Evolutionary conservation across 2,888 invertebrate species (phyloP).

Genomic region (Adelognathus sp.): DNA sequence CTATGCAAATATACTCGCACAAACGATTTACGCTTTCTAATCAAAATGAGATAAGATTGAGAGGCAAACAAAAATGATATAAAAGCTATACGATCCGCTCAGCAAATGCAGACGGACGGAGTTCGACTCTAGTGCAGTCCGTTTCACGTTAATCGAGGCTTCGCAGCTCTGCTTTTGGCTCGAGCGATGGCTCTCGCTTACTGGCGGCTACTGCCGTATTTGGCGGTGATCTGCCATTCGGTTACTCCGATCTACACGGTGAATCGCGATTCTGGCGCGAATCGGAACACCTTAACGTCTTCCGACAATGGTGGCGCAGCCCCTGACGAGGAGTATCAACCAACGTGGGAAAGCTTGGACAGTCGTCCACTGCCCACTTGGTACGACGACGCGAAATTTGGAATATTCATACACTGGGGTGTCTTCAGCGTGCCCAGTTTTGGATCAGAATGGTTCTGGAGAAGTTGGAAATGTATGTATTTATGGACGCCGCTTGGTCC

Average conservation of each 20-base stretch:
- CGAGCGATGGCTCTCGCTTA: not conserved
- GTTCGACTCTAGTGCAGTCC: not conserved
- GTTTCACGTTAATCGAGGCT: not conserved
- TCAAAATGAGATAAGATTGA: too few relatives aligned
- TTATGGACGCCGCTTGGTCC: too few relatives aligned
- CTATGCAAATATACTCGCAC: too few relatives aligned
- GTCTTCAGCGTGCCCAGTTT: slow-evolving; percentile 95
- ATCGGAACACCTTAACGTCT: not conserved
- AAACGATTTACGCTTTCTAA: too few relatives aligned
- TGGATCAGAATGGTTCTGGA: slow-evolving; percentile 96
- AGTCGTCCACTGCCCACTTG: slow-evolving; percentile 90
- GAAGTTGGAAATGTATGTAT: slow-evolving; percentile 87
- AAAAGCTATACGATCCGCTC: too few relatives aligned
- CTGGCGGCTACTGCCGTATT: not conserved
- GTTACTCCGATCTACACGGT: slow-evolving; percentile 22
- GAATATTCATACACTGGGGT: slow-evolving; percentile 97
- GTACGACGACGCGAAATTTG: slow-evolving; percentile 95
- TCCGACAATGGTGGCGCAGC: slow-evolving; percentile 5
- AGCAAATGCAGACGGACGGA: too few relatives aligned
- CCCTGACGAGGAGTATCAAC: slow-evolving; percentile 72
- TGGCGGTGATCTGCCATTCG: not conserved
- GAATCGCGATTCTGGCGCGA: not conserved
- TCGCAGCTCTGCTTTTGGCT: too few relatives aligned
- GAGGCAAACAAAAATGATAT: too few relatives aligned
- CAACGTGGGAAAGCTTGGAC: slow-evolving; percentile 94